Conservation (phyloP, 2,113 vertebrate species). For the Felis chaus region DNA sequence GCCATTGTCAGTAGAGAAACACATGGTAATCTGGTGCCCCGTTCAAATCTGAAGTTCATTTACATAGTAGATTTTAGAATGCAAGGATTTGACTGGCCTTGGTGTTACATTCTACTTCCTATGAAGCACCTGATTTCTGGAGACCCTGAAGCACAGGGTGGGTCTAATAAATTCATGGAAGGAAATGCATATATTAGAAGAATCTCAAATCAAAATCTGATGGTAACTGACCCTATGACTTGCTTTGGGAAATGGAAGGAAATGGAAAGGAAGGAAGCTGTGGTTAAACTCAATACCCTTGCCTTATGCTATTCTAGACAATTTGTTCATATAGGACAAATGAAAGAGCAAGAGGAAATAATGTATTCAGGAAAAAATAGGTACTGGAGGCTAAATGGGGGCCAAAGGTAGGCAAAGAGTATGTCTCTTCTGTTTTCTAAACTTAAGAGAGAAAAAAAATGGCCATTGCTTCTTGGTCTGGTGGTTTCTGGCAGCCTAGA, state of each 20-base stretch:
- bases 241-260: background rate
- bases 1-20: background rate
- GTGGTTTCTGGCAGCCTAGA: background rate
- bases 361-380: background rate
- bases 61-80: background rate
- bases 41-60: background rate
- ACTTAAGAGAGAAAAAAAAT: background rate
- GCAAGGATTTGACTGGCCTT: background rate
- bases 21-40: rapidly evolving
- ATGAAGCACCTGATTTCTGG: background rate
- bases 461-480: background rate
- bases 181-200: background rate
- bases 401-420: background rate
- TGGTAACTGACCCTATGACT: background rate
- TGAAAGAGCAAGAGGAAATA: background rate
- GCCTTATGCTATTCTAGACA: background rate
- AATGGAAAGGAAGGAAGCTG: background rate
- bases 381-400: background rate
- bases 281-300: background rate
- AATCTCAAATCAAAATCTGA: background rate
- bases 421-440: background rate
- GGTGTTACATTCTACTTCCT: background rate
- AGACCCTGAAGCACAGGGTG: background rate
- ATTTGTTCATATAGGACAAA: background rate
- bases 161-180: background rate